These are phyloP conservation scores for Palloptera scutellata DNA, from an alignment of 2,888 invertebrate species.

Conservation along the genomic window DNA sequence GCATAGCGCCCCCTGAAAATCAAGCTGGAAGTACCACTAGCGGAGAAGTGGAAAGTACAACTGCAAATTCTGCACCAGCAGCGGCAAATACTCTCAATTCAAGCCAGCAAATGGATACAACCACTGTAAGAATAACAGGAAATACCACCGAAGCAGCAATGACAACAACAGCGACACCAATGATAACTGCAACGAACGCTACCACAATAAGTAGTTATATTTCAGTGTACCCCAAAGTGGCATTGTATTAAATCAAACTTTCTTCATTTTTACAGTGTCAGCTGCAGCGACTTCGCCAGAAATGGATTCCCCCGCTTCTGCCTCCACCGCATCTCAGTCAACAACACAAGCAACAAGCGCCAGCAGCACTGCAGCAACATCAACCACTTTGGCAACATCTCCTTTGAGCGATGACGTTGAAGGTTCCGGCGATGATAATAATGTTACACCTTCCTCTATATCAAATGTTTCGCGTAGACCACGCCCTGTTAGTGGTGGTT, in stretches of 20 bases:
- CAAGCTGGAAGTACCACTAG: neutral
- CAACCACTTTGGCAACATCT: conserved; percentile 36
- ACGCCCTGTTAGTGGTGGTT: conserved; percentile 56
- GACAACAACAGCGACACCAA: conserved; percentile 11
- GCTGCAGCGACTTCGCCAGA: conserved; percentile 32
- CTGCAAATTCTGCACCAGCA: conserved; percentile 1
- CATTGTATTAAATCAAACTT: neutral
- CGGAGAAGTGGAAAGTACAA: conserved; percentile 4
- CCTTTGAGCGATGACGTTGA: conserved; percentile 63
- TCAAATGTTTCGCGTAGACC: conserved; percentile 49
- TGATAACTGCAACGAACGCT: conserved; percentile 17
- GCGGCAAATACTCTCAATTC: neutral
- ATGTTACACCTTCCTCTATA: conserved; percentile 35
- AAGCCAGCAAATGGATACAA: neutral
- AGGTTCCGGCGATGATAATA: conserved; percentile 66
- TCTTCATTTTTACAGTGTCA: neutral
- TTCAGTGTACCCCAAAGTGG: conserved; percentile 20
- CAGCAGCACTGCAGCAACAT: conserved; percentile 28
- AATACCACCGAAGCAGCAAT: conserved; percentile 11
- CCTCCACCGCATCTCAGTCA: conserved; percentile 31
- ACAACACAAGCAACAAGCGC: conserved; percentile 28
- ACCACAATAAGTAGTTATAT: conserved; percentile 32
- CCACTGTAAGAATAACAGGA: neutral
- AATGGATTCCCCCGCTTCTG: conserved; percentile 40
- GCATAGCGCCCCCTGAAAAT: conserved; percentile 4